A percentile compares a stretch with the other conserved stretches of the same genome.
Conservation (phyloP, 2,797 vertebrate genomes). For the Orientallactaga sibirica region DNA sequence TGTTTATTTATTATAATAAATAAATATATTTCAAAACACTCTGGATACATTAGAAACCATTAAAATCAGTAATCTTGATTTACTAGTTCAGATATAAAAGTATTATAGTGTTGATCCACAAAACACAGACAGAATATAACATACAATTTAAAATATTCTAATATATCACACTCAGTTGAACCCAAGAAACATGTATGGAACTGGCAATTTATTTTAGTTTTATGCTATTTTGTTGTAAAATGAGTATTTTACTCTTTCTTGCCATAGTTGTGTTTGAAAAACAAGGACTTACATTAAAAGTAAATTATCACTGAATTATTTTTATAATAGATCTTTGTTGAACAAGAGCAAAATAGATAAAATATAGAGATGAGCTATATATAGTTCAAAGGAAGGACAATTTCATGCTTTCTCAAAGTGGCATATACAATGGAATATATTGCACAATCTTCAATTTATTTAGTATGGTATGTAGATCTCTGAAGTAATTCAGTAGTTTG, state of each 20-base stretch:
- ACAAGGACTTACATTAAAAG: not conserved
- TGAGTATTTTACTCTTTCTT: not conserved
- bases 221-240: not conserved
- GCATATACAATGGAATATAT: not conserved
- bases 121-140: not conserved
- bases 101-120: not conserved
- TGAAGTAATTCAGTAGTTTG: not conserved
- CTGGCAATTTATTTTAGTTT: not conserved
- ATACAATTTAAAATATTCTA: not conserved
- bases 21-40: too few species aligned
- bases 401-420: not conserved
- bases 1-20: too few species aligned
- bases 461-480: not conserved
- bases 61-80: not conserved
- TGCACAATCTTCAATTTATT: not conserved
- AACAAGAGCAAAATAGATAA: not conserved
- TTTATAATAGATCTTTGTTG: not conserved
- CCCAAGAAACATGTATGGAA: not conserved
- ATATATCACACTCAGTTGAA: not conserved
- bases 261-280: not conserved
- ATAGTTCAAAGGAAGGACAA: not conserved
- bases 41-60: too few species aligned
- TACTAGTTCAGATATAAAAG: not conserved
- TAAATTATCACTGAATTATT: not conserved
- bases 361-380: rapidly evolving